Evolutionary conservation across 2,113 vertebrate species (phyloP).

Genomic region (Alaudala cheleensis): DNA sequence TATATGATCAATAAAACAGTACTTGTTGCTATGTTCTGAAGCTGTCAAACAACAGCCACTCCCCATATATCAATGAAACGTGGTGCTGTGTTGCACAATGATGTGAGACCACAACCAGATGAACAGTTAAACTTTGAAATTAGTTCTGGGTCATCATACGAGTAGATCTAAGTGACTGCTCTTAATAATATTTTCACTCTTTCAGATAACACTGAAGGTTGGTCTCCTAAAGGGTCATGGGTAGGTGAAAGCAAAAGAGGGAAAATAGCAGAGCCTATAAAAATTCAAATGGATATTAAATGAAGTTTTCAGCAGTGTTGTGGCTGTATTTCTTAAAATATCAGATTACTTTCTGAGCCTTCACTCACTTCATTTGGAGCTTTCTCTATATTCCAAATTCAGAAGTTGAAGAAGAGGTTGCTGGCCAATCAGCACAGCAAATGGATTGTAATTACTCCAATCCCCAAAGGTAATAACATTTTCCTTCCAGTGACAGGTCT

Average conservation of each 20-base stretch:
- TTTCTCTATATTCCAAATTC: background rate
- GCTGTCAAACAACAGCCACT: background rate
- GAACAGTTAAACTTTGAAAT: background rate
- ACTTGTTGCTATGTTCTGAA: background rate
- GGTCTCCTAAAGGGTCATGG: background rate
- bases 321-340: background rate
- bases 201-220: background rate
- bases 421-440: background rate
- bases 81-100: background rate
- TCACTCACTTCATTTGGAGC: background rate
- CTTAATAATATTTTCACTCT: background rate
- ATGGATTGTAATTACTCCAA: slow-evolving; percentile 13
- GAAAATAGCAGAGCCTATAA: background rate
- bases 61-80: background rate
- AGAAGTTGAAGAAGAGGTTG: background rate
- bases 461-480: slow-evolving; percentile 13
- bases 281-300: background rate
- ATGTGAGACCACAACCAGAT: background rate
- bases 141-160: background rate
- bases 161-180: background rate
- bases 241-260: background rate
- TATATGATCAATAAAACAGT: background rate
- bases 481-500: background rate
- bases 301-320: background rate
- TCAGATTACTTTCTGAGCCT: background rate